Base-by-base conservation (phyloP, 2,113 vertebrate genomes). In the Ciconia boyciana region DNA sequence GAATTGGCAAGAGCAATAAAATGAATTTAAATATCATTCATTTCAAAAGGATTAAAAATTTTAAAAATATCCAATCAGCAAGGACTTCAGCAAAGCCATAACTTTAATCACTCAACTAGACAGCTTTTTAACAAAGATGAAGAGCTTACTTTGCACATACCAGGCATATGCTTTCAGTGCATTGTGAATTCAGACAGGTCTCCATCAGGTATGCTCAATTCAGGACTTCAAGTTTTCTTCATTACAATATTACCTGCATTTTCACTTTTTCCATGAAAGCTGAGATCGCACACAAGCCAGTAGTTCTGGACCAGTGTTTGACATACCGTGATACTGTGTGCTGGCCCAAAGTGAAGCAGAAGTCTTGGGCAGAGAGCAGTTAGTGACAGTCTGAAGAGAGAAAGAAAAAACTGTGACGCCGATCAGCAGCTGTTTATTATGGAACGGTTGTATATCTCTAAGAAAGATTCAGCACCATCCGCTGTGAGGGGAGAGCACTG, bases 261-360 rank as follows among this genome's bases (percentile, higher is more conserved):
- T 66, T 57, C 49, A 31, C 13, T 31, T 48, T 58, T 26, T 13
- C 70, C 39, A 5, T 13, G 29, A 44, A 43, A 78, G 46, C 31
- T 32, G 48, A 75, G 48, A 15, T 19, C 1, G 3, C 34, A 52
- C 32, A 34, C 34, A 9, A 62, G 26, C 31, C 0, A 0, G 25
- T 11, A 65, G 58, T 2, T 69, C 26, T 72, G 76, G 32, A 13
- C 1, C 28, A 25, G 29, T 6, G 16, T 36, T 22, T 36, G 60
- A 65, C 77, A 60, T 16, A 4, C 57, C 3, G 2, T 16, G 39
- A 48, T 5, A 1, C 1, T 6, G 12, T 52, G 52, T 41, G 25
- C 24, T 87, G 72, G n/a, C 69, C 52, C 79, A 49, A 32, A 61
- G 76, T 6, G 46, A 64, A 55, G 51, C 36, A 82, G 54, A 46